Base-by-base conservation (phyloP, 2,113 vertebrate genomes). In the Mola mola region DNA sequence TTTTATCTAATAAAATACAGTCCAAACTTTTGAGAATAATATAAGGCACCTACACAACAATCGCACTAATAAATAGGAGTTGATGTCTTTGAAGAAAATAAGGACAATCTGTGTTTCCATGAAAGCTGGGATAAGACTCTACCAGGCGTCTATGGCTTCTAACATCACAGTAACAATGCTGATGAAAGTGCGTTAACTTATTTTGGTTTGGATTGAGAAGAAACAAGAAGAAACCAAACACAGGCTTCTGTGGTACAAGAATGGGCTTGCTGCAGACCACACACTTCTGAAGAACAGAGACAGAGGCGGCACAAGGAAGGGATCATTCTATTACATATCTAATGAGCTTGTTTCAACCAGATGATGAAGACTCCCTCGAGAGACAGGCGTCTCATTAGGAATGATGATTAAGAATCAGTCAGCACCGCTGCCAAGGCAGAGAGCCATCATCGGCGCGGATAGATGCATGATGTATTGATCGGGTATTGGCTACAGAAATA, bases 271-370 rank as follows among this genome's bases (percentile, higher is more conserved):
- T 80, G 48, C 47, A 46, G 75, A 82, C 49, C 42, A 74, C 46
- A 46, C 63, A 75, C 71, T 73, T 82, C 58, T 72, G 51, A 72
- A 47, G 67, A 72, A 19, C 28, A 2, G 47, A 78, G 68, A 83
- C 75, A 47, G 74, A 72, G 61, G 72, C 42, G 55, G 41, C 55
- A 59, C 60, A 55, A 77, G 56, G 59, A 74, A 53, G 36, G 62
- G 64, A 66, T 65, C 83, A 43, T 82, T 90, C 82, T 82, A 77
- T 87, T 81, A 62, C 49, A 62, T 78, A 79, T 76, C n/a, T 59
- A 65, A 78, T 76, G 63, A 46, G 51, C 78, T 87, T 79, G 90
- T 90, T 87, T 79, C 48, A 81, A 82, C 78, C 90, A 90, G 88
- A 92, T 87, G 89, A 89, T 75, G 75, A 75, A 73, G 79, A 55